Evolutionary conservation across 2,797 vertebrate species (phyloP).

Genomic region (Dryobates pubescens): DNA sequence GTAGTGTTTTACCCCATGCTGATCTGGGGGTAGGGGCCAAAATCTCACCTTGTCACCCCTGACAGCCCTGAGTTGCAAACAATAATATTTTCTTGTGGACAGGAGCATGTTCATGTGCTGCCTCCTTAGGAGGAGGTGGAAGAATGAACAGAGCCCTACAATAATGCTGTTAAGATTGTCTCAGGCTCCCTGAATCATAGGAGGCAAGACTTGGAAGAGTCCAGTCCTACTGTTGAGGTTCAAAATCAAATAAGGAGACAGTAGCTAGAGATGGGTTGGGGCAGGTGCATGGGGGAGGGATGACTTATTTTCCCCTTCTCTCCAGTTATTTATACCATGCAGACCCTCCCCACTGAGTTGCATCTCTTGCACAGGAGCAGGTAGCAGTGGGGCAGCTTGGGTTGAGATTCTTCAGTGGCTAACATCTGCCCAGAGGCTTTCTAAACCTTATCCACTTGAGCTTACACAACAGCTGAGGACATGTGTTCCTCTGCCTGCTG

Average conservation of each 20-base stretch:
- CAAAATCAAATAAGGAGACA: not conserved
- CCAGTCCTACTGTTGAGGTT: not conserved
- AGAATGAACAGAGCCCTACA: slow-evolving; percentile 27
- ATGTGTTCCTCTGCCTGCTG: not conserved
- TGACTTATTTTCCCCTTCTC: not conserved
- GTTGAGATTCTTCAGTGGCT: not conserved
- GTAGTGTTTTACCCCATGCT: not conserved
- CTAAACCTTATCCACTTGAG: not conserved
- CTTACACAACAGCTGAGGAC: not conserved
- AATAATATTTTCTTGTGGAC: not conserved
- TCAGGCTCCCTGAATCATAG: not conserved
- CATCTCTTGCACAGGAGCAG: not conserved
- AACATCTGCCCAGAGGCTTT: slow-evolving; percentile 7
- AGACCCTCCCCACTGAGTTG: not conserved
- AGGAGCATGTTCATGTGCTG: not conserved
- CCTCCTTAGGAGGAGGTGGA: slow-evolving; percentile 7
- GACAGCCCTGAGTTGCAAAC: not conserved
- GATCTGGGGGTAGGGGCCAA: not conserved
- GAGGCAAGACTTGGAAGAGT: slow-evolving; percentile 32
- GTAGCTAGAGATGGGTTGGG: not conserved
- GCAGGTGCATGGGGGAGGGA: not conserved
- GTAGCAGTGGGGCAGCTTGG: not conserved
- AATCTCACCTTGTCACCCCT: not conserved
- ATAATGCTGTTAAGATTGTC: slow-evolving; percentile 29
- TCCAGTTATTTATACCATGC: not conserved